These are phyloP conservation scores for Myotis pilosus DNA, from an alignment of 2,797 vertebrate species.

Conservation along the genomic window DNA sequence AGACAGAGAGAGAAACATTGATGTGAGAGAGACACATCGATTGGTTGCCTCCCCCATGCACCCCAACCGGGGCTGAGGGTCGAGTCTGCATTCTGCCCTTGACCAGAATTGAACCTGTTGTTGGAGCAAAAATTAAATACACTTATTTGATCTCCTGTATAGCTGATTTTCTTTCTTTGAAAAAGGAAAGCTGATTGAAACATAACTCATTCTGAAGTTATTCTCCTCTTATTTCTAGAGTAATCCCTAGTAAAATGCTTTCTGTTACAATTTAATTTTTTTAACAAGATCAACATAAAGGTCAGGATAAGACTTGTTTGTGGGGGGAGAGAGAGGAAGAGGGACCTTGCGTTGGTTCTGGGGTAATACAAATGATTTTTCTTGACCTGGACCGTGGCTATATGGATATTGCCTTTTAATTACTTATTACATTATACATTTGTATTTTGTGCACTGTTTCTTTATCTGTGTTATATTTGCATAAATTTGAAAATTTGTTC, in stretches of 20 bases:
- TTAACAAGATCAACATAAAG: background rate
- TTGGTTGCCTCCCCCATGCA: too few species aligned
- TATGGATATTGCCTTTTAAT: background rate
- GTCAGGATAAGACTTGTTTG: background rate
- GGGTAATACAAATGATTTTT: background rate
- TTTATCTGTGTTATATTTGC: background rate
- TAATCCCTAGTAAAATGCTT: background rate
- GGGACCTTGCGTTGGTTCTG: background rate
- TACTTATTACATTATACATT: background rate
- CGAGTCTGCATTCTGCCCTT: too few species aligned
- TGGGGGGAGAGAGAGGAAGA: background rate
- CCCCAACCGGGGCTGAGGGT: too few species aligned
- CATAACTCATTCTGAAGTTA: background rate
- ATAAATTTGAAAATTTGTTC: background rate
- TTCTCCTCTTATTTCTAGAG: background rate
- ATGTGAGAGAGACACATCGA: too few species aligned
- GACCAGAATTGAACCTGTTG: background rate
- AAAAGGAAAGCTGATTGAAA: background rate
- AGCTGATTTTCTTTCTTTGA: conserved; percentile 18
- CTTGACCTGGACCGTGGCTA: background rate
- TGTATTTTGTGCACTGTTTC: background rate
- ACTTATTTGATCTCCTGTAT: background rate
- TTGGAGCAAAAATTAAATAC: conserved; percentile 10
- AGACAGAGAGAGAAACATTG: too few species aligned
- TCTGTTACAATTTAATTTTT: background rate